phyloP scores from a whole-genome alignment of 2,113 vertebrate genomes.

The Ochotona curzoniae region DNA sequence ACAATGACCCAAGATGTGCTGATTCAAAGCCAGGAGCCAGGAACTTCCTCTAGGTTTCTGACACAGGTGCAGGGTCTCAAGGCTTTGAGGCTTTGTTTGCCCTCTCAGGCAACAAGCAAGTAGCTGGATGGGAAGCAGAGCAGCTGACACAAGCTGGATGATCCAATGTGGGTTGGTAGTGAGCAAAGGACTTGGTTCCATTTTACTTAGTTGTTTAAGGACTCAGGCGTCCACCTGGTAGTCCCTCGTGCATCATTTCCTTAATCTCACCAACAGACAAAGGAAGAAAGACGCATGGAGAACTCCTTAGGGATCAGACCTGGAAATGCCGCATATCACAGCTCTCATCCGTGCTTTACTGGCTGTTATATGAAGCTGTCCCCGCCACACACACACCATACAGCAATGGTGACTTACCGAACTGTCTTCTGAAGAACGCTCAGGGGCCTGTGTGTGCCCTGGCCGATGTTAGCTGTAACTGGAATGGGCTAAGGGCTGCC shows the following conservation, averaged over 20 bases:
- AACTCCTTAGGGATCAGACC: not conserved
- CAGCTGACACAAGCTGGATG: no score
- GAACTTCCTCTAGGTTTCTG: no score
- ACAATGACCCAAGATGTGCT: no score
- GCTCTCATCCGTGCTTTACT: not conserved
- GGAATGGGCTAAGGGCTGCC: not conserved
- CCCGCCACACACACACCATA: no score
- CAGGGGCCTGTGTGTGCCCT: not conserved
- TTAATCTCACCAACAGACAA: not conserved
- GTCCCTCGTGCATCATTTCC: not conserved
- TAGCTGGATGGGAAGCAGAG: no score
- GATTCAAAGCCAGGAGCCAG: no score
- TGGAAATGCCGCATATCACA: not conserved
- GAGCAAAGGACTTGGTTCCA: not conserved
- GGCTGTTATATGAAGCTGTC: not conserved
- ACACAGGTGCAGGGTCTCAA: no score
- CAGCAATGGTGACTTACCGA: not conserved
- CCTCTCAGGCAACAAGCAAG: not conserved
- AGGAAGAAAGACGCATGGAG: not conserved
- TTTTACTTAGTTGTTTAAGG: not conserved
- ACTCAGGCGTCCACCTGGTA: not conserved
- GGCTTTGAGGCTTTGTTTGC: no score
- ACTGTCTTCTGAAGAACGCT: not conserved
- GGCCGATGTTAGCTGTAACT: not conserved
- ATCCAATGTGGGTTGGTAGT: not conserved